Conservation (phyloP, 2,888 invertebrate species). For the Papilio gigon region DNA sequence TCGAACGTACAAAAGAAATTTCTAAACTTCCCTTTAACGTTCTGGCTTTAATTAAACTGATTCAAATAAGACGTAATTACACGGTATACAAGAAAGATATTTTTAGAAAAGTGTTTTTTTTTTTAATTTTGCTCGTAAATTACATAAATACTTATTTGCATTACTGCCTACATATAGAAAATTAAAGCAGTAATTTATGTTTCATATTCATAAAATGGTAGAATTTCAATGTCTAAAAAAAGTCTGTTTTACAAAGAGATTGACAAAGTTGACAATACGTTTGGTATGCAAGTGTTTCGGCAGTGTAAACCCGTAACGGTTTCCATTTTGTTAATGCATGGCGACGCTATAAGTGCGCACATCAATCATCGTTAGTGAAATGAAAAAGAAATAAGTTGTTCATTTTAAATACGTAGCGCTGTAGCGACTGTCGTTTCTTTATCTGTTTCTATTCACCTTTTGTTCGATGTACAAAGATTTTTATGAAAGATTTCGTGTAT, state of each 20-base stretch:
- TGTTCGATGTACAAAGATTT: constrained; percentile 23
- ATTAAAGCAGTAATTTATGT: not conserved
- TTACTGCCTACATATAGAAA: not conserved
- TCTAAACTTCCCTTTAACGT: not conserved
- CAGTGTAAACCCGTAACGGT: not conserved
- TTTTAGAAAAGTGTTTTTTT: constrained; percentile 13
- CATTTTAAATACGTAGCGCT: constrained; percentile 12
- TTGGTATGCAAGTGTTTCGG: not conserved
- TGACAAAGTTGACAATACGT: not conserved
- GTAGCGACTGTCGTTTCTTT: constrained; percentile 24
- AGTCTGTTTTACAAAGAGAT: not conserved
- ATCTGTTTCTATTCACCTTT: constrained; percentile 24
- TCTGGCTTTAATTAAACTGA: constrained; percentile 25
- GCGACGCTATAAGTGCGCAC: constrained; percentile 2
- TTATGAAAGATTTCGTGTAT: not conserved
- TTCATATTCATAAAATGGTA: not conserved
- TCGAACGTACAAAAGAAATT: constrained; percentile 23
- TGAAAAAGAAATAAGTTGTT: constrained; percentile 13
- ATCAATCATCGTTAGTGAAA: constrained; percentile 36
- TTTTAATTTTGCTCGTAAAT: too few relatives aligned
- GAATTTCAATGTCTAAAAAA: not conserved
- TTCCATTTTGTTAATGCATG: constrained; percentile 15
- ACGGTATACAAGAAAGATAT: not conserved
- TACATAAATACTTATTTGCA: not conserved
- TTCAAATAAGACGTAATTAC: constrained; percentile 3